These are phyloP conservation scores for Zingel zingel DNA, from an alignment of 2,113 vertebrate species.

Conservation along the genomic window DNA sequence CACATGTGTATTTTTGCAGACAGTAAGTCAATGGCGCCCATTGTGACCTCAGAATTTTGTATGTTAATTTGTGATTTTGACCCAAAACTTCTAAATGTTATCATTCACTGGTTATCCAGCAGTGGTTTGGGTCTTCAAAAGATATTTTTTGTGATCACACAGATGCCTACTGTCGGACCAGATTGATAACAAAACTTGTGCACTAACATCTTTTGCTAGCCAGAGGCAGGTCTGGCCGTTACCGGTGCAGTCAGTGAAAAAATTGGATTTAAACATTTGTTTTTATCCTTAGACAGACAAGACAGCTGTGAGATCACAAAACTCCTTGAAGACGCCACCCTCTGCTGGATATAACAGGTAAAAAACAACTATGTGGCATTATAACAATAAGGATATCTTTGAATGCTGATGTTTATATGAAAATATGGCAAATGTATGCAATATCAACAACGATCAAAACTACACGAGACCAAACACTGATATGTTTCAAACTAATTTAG, in stretches of 20 bases:
- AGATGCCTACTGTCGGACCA: no score
- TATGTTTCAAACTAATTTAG: accelerated
- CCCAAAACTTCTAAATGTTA: not conserved
- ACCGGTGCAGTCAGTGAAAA: not conserved
- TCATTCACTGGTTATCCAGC: no score
- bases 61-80: not conserved
- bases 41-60: not conserved
- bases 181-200: no score
- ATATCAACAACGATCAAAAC: no score
- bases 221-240: not conserved
- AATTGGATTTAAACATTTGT: not conserved
- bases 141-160: no score
- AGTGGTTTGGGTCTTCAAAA: no score
- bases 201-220: no score
- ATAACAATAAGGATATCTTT: no score
- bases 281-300: not conserved
- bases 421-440: no score
- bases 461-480: not conserved
- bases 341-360: not conserved
- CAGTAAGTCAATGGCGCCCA: not conserved
- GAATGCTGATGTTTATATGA: no score
- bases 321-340: no score
- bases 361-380: no score
- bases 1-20: not conserved
- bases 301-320: not conserved